Evolutionary conservation across 2,797 vertebrate genomes (phyloP).

Genomic region (Cynodonichthys magdalenae): DNA sequence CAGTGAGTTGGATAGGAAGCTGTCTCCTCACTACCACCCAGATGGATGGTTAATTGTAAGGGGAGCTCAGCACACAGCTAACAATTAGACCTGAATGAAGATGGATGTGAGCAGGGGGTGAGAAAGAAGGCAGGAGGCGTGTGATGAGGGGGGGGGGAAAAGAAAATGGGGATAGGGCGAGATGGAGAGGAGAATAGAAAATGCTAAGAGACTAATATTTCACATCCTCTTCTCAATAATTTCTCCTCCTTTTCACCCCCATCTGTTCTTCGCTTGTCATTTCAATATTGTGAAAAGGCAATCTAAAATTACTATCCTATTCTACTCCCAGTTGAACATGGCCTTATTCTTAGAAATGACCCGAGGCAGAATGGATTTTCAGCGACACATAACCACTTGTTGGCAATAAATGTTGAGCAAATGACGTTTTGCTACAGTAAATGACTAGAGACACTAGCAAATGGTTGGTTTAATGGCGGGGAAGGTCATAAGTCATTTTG

Average conservation of each 20-base stretch:
- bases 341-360: constrained; percentile 55
- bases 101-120: constrained; percentile 51
- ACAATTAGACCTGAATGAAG: constrained; percentile 72
- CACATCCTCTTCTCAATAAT: constrained; percentile 26
- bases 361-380: constrained; percentile 42
- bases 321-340: constrained; percentile 56
- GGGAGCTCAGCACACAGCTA: constrained; percentile 69
- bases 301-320: constrained; percentile 43
- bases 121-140: constrained; percentile 1
- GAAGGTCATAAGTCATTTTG: constrained; percentile 61
- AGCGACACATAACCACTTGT: constrained; percentile 39
- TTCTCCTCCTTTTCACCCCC: constrained; percentile 10
- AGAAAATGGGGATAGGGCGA: not conserved
- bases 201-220: constrained; percentile 31
- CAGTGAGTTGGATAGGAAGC: constrained; percentile 49
- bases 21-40: constrained; percentile 57
- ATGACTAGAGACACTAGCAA: constrained; percentile 55
- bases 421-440: constrained; percentile 46
- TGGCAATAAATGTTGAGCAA: constrained; percentile 44
- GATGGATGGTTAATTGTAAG: constrained; percentile 76
- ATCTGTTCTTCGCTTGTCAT: constrained; percentile 32
- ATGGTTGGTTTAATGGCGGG: constrained; percentile 54
- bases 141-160: constrained; percentile 3
- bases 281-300: constrained; percentile 47
- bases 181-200: constrained; percentile 36